These are phyloP conservation scores for Esox niger DNA, from an alignment of 2,113 vertebrate genomes.

Conservation along the genomic window DNA sequence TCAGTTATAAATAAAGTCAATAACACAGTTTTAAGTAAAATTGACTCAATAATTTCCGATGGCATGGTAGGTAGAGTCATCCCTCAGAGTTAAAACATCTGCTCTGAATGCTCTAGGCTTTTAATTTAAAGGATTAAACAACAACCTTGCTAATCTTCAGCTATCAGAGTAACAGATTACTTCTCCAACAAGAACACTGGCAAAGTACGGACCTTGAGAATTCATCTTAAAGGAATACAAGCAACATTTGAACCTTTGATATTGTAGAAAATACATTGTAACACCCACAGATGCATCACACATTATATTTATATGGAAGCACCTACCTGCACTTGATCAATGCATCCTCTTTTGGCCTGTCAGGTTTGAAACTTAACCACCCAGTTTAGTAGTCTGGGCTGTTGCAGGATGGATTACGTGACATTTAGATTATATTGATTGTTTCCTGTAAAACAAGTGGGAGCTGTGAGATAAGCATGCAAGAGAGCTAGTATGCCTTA, in stretches of 20 bases:
- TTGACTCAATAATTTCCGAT: no score
- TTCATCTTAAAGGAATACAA: slow-evolving; percentile 16
- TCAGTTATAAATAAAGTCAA: no score
- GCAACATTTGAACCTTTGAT: neutral
- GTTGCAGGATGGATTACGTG: slow-evolving; percentile 22
- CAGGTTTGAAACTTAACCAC: slow-evolving; percentile 11
- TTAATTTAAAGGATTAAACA: slow-evolving; percentile 25
- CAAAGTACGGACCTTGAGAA: slow-evolving; percentile 5
- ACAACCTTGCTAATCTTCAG: slow-evolving; percentile 15
- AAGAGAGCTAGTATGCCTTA: slow-evolving; percentile 9
- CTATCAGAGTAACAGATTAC: slow-evolving; percentile 20
- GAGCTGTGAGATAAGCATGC: slow-evolving; percentile 28
- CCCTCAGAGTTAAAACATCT: neutral
- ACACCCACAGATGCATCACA: no score
- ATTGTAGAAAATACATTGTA: neutral
- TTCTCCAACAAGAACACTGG: slow-evolving; percentile 6
- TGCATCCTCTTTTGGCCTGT: neutral
- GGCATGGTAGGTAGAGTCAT: neutral
- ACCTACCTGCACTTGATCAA: no score
- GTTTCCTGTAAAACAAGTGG: slow-evolving; percentile 18
- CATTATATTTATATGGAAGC: no score
- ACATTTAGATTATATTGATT: slow-evolving; percentile 43
- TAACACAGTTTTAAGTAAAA: no score
- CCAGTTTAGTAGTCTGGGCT: neutral
- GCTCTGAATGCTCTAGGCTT: slow-evolving; percentile 4